Evolutionary conservation across 2,888 invertebrate species (phyloP).

Genomic region (Papilio elwesi): DNA sequence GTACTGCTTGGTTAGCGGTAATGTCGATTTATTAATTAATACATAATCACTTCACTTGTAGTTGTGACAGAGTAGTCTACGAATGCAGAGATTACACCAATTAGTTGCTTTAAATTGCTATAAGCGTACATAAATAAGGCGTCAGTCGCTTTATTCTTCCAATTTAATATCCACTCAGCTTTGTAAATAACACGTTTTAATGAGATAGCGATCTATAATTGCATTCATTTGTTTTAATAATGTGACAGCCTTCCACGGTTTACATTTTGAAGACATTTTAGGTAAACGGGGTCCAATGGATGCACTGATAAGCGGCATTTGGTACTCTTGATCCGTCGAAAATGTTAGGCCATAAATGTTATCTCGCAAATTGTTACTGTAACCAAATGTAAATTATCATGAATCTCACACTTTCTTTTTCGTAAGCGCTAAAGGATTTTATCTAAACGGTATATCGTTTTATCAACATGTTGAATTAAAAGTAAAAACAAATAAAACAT

Average conservation of each 20-base stretch:
- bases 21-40: not conserved
- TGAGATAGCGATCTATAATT: slow-evolving; percentile 36
- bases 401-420: slow-evolving; percentile 50
- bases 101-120: slow-evolving; percentile 26
- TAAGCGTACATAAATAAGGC: slow-evolving; percentile 24
- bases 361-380: slow-evolving; percentile 62
- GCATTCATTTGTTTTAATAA: slow-evolving; percentile 51
- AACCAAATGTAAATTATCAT: slow-evolving; percentile 67
- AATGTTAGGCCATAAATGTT: slow-evolving; percentile 64
- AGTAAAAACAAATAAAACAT: not conserved
- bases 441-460: slow-evolving; percentile 7
- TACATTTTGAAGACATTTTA: slow-evolving; percentile 55
- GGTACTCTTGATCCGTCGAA: slow-evolving; percentile 58
- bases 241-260: slow-evolving; percentile 51
- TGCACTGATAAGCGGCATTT: slow-evolving; percentile 59
- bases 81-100: slow-evolving; percentile 25
- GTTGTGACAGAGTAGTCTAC: slow-evolving; percentile 17
- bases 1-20: not conserved
- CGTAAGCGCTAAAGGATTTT: slow-evolving; percentile 13
- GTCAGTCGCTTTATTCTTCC: slow-evolving; percentile 28
- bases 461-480: not conserved
- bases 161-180: slow-evolving; percentile 8
- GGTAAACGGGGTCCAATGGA: slow-evolving; percentile 58
- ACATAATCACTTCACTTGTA: slow-evolving; percentile 8
- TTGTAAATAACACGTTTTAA: slow-evolving; percentile 25